These are phyloP conservation scores for Steatornis caripensis DNA, from an alignment of 2,113 vertebrate genomes.

Conservation along the genomic window DNA sequence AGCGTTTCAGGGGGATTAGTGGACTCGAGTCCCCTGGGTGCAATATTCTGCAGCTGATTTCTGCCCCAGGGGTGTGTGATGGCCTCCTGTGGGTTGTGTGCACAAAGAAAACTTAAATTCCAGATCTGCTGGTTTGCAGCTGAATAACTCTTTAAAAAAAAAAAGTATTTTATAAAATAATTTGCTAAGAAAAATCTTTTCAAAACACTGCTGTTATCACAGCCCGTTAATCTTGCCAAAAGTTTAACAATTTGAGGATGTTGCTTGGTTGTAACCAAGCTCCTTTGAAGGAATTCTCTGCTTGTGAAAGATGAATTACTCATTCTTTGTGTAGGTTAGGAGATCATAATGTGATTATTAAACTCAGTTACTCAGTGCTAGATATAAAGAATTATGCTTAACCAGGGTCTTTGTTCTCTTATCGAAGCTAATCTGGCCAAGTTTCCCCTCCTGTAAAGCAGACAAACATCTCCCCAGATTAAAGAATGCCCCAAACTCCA, in stretches of 20 bases:
- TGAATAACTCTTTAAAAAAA: not conserved
- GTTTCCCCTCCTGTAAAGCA: slow-evolving; percentile 2
- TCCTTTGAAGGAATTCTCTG: slow-evolving; percentile 30
- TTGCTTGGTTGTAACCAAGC: slow-evolving; percentile 14
- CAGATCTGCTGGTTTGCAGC: not conserved
- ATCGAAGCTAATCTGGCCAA: not conserved
- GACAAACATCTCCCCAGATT: not conserved
- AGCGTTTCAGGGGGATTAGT: not conserved
- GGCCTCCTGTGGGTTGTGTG: not conserved
- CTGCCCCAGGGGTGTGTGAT: not conserved
- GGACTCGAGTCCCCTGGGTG: not conserved
- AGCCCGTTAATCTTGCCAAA: not conserved
- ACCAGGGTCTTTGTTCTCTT: slow-evolving; percentile 43
- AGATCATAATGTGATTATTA: slow-evolving; percentile 37
- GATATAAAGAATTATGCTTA: not conserved
- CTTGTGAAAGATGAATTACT: slow-evolving; percentile 23
- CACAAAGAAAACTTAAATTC: not conserved
- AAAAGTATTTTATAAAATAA: not conserved
- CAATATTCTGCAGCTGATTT: not conserved
- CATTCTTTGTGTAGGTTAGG: slow-evolving; percentile 30
- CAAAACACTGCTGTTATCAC: not conserved
- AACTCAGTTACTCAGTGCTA: not conserved
- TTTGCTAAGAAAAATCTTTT: not conserved
- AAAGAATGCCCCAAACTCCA: not conserved
- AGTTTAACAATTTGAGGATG: slow-evolving; percentile 58